Percentiles rank a stretch among this genome's conserved stretches.
These are phyloP conservation scores for Ammodytes dubius DNA, from an alignment of 2,113 vertebrate genomes.

Conservation along the genomic window DNA sequence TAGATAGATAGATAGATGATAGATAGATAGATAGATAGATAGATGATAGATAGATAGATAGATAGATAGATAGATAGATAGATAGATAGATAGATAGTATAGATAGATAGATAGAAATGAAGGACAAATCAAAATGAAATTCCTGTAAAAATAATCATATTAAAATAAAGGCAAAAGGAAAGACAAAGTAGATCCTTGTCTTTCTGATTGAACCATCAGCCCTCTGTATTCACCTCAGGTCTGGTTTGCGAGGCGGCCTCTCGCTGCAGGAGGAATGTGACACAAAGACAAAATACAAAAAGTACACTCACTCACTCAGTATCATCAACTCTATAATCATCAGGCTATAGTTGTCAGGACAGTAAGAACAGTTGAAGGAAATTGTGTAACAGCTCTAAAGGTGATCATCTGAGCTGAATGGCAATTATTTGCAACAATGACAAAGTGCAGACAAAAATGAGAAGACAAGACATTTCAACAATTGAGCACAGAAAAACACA, in stretches of 20 bases:
- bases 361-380: no score
- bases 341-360: no score
- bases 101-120: not conserved
- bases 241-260: conserved; percentile 78
- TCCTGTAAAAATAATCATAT: not conserved
- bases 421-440: not conserved
- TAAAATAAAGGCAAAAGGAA: not conserved
- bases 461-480: not conserved
- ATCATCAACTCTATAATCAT: conserved; percentile 15
- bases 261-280: conserved; percentile 70
- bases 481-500: not conserved
- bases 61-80: not conserved
- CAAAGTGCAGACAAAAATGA: not conserved
- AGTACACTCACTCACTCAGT: conserved; percentile 17
- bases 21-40: conserved; percentile 16
- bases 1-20: not conserved
- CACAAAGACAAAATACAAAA: conserved; percentile 18
- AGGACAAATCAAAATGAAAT: not conserved
- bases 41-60: conserved; percentile 6
- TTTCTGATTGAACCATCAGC: not conserved
- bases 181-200: conserved; percentile 9
- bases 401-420: not conserved
- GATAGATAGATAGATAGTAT: not conserved
- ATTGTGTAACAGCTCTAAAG: not conserved
- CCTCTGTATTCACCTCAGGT: conserved; percentile 76